Evolutionary conservation across 2,797 vertebrate genomes (phyloP), one percentile per base, ranked within the genome.

Genomic region (Thunnus albacares): DNA sequence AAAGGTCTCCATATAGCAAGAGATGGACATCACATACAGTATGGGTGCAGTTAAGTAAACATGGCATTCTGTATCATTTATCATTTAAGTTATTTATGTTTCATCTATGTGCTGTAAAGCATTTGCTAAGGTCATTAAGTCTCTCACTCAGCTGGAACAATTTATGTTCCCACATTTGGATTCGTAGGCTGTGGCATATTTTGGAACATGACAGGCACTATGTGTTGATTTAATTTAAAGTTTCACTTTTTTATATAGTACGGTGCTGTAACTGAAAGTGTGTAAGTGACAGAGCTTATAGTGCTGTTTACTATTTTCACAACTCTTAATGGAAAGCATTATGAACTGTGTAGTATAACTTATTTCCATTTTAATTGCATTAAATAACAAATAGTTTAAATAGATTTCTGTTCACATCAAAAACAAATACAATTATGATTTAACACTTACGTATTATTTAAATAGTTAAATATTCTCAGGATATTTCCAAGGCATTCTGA

Each of bases 71-170:
- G 49, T 68, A n/a, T 82, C 35, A 81, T 85, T 77, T 73, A 57
- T 87, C 69, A 64, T 77, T 68, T 58, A 7, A 6, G 33, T 67
- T 77, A 77, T 79, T 82, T 76, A 69, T 62, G 49, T 75, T 71
- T 77, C 15, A 49, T 73, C 22, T 69, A 18, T 67, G 63, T 71
- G 52, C 65, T 26, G 5, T 68, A 5, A 60, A 84, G 22, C 18
- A 52, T 61, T 66, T 68, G 52, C 41, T 13, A 11, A 8, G 60
- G 57, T 79, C 70, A 56, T 52, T 45, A 65, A 53, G 15, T 55
- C 33, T 10, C 33, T 45, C 57, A 30, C 18, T 79, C 56, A 51
- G 30, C 63, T 69, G 55, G 58, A 66, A 57, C 51, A 71, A 47
- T 9, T 51, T 64, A 52, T 45, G 45, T 70, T 84, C 35, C 49